These are phyloP conservation scores for Bos javanicus DNA, from an alignment of 2,113 vertebrate species.

Conservation along the genomic window DNA sequence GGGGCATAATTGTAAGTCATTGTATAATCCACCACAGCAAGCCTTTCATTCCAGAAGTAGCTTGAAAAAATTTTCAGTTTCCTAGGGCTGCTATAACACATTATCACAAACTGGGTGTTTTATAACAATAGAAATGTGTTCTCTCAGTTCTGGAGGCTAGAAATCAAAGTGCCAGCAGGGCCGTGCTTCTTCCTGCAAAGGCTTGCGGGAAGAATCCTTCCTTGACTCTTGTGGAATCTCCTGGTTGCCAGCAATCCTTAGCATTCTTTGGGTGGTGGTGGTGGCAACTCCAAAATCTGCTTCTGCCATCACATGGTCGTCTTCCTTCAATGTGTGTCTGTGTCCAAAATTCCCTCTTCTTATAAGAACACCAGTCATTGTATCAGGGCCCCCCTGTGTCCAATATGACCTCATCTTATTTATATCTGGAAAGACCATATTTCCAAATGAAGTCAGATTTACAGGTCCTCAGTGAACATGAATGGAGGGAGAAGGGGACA, in stretches of 20 bases:
- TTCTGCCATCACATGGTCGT: not conserved
- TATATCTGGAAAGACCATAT: not conserved
- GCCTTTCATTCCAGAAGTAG: not conserved
- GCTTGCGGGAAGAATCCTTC: not conserved
- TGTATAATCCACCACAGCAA: slow-evolving; percentile 4
- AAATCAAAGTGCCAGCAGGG: not conserved
- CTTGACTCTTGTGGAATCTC: not conserved
- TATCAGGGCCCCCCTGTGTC: not conserved
- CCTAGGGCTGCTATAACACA: not conserved
- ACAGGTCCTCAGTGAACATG: not conserved
- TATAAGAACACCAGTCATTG: not conserved
- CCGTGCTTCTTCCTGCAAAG: not conserved
- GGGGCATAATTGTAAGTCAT: slow-evolving; percentile 8
- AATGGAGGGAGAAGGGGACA: not conserved
- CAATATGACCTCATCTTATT: not conserved
- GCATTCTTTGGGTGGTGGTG: not conserved
- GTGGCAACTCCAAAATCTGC: not conserved
- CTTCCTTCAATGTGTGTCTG: not conserved
- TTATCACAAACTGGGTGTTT: not conserved
- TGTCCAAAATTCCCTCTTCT: not conserved
- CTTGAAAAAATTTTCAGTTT: slow-evolving; percentile 17
- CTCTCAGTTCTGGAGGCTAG: not conserved
- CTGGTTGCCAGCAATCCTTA: not conserved
- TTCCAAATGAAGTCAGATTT: slow-evolving; percentile 28
- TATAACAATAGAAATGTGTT: not conserved